Percentiles rank a stretch among this genome's conserved stretches.
Conservation (phyloP, 2,113 vertebrate species). For the Podocnemis expansa region DNA sequence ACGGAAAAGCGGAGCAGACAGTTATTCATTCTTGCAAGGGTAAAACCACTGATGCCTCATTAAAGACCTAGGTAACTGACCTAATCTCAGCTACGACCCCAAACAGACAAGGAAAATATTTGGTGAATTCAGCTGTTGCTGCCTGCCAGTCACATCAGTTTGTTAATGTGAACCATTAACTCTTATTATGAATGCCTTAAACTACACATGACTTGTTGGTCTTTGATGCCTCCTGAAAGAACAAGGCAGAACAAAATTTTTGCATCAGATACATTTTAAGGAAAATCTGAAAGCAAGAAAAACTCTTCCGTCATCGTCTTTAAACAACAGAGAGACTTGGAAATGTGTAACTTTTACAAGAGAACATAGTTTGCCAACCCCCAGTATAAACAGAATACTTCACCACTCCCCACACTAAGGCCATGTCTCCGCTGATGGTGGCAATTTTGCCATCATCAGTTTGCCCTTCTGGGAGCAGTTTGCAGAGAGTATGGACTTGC, state of each 20-base stretch:
- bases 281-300: not conserved
- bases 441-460: no score
- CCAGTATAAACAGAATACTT: not conserved
- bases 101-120: not conserved
- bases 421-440: no score
- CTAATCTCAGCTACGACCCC: not conserved
- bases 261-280: not conserved
- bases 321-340: not conserved
- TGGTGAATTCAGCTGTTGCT: not conserved
- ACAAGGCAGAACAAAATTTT: not conserved
- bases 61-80: not conserved
- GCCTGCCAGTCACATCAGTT: not conserved
- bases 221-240: fast-evolving
- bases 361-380: fast-evolving
- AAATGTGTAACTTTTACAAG: not conserved
- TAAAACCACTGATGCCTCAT: not conserved
- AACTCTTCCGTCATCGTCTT: not conserved
- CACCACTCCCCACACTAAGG: not conserved
- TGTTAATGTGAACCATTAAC: not conserved
- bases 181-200: not conserved
- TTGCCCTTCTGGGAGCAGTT: no score
- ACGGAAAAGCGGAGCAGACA: not conserved
- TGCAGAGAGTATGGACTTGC: no score
- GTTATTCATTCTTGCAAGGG: not conserved
- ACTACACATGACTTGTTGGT: fast-evolving